A percentile compares a stretch with the other conserved stretches of the same genome.
phyloP scores from a whole-genome alignment of 1,140 invertebrate species.

The Hylyphantes graminicola region DNA sequence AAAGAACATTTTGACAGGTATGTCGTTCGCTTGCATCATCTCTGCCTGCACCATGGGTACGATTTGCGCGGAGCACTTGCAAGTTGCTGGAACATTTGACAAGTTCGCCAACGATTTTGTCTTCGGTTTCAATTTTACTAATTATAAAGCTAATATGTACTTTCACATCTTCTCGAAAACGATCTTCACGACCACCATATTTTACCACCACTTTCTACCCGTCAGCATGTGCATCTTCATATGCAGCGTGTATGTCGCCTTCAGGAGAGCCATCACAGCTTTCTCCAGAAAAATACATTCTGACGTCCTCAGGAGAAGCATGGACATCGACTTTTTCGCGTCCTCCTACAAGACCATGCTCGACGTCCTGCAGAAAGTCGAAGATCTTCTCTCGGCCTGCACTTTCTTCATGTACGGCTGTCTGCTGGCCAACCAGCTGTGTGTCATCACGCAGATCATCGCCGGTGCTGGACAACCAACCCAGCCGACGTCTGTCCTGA shows the following conservation, averaged over 20 bases:
- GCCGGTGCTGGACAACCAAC: neutral
- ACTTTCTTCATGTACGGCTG: slow-evolving; percentile 43
- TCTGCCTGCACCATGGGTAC: neutral
- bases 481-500: slow-evolving; percentile 16
- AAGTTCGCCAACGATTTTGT: neutral
- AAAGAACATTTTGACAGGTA: neutral
- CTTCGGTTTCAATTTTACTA: slow-evolving; percentile 7
- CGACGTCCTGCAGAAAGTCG: slow-evolving; percentile 8
- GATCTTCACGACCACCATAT: neutral
- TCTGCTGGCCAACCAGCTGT: slow-evolving; percentile 34
- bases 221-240: slow-evolving; percentile 1
- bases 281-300: slow-evolving; percentile 2
- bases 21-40: neutral
- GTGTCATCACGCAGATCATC: slow-evolving; percentile 37
- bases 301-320: neutral
- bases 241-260: slow-evolving; percentile 17
- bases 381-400: slow-evolving; percentile 11
- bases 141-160: neutral
- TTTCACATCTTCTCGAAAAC: neutral
- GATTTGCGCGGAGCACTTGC: slow-evolving; percentile 10
- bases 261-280: slow-evolving; percentile 12
- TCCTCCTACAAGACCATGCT: slow-evolving; percentile 20
- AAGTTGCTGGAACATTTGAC: neutral
- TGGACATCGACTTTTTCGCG: slow-evolving; percentile 1
- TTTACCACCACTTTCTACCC: slow-evolving; percentile 37